Evolutionary conservation across 2,797 vertebrate species (phyloP).

Genomic region (Pantherophis vulpinus): DNA sequence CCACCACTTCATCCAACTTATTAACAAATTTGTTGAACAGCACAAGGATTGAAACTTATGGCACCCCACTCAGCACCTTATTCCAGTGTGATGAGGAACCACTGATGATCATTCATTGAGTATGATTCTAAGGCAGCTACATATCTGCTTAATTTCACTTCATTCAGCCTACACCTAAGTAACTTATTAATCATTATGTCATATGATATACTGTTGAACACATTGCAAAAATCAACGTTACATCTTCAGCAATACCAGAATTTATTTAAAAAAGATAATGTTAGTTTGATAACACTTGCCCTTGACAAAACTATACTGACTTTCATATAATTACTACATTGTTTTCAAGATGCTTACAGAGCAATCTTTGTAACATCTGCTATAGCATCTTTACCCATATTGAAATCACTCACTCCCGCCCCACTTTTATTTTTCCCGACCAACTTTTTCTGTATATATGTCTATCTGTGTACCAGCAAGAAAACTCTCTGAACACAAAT

Average conservation of each 20-base stretch:
- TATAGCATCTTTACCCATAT: not conserved
- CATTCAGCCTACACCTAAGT: not conserved
- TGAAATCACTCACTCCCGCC: not conserved
- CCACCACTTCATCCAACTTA: not conserved
- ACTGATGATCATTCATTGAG: not conserved
- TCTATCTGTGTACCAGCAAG: not conserved
- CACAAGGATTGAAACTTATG: not conserved
- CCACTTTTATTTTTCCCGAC: not conserved
- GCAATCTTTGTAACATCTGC: not conserved
- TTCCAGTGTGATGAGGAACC: not conserved
- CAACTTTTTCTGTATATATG: not conserved
- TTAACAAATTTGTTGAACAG: not conserved
- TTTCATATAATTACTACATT: not conserved
- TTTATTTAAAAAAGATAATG: not conserved
- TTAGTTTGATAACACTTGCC: not conserved
- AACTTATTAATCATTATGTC: not conserved
- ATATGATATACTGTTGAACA: not conserved
- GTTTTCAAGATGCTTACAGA: not conserved
- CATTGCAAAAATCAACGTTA: not conserved
- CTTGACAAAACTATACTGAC: not conserved
- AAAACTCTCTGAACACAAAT: not conserved
- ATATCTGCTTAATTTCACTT: not conserved
- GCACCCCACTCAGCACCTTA: not conserved
- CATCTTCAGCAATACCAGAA: not conserved
- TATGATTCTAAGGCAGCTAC: not conserved